Evolutionary conservation across 92 coral and sea anemone species (phyloP).

Genomic region (Diadumene lineata): DNA sequence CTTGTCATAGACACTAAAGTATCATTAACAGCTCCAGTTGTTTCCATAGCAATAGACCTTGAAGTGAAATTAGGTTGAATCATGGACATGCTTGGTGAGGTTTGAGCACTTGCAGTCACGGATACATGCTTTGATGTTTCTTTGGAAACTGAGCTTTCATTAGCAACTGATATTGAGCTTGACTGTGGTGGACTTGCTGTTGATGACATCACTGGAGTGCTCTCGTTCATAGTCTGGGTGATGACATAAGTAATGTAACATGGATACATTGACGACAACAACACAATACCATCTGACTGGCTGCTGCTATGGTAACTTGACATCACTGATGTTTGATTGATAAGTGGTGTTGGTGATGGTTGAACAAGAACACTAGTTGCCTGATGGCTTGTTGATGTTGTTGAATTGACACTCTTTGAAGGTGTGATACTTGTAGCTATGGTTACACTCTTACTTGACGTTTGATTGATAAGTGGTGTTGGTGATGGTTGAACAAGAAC

Average conservation of each 20-base stretch:
- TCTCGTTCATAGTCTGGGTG: constrained; percentile 50
- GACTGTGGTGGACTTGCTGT: background rate
- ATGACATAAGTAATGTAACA: constrained; percentile 80
- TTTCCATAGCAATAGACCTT: constrained; percentile 3
- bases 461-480: constrained; percentile 14
- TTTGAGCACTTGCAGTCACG: constrained; percentile 9
- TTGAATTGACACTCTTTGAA: background rate
- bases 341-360: constrained; percentile 16
- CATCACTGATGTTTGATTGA: constrained; percentile 5
- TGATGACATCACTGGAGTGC: background rate
- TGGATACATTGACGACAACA: constrained; percentile 60
- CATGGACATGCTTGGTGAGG: constrained; percentile 28
- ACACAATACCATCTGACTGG: constrained; percentile 32
- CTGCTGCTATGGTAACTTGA: constrained; percentile 7
- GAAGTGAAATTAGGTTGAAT: constrained; percentile 5
- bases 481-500: constrained; percentile 1
- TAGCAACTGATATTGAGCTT: background rate
- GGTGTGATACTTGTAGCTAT: background rate
- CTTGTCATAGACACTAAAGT: constrained; percentile 33
- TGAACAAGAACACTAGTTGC: background rate
- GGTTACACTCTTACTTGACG: background rate
- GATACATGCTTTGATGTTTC: constrained; percentile 32
- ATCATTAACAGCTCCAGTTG: background rate
- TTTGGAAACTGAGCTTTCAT: constrained; percentile 29
- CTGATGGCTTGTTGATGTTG: background rate